Evolutionary conservation across 1,140 invertebrate species (phyloP), one percentile per base, ranked within the genome.

Genomic region (Brachionus rotundiformis): DNA sequence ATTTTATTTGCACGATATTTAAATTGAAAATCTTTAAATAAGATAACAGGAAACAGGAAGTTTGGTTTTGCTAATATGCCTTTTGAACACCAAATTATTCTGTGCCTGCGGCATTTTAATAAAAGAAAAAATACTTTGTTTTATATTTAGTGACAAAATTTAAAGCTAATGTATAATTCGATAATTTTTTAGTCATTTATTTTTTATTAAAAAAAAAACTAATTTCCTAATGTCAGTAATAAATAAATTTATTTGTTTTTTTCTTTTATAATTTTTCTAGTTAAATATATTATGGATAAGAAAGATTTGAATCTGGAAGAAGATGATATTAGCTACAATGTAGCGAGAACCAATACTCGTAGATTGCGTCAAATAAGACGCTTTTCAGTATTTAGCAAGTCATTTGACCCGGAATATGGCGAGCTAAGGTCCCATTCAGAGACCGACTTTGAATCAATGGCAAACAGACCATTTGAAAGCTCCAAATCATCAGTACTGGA

Each of bases 311-410:
- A 6, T 54, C 1, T 19, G 23, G 47, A 54, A 54, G 47, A 54
- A 54, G 3, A 8, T 8, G 47, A 54, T 5, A 23, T 54, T 54
- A 19, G 47, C 16, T 7, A 7, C 8, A 16, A 10, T 7, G 7
- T 23, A 19, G 16, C 19, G 19, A 71, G 29, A 71, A 71, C n/a
- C n/a, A n/a, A 71, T 16, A 71, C 5, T 36, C 29, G 16, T 5
- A 71, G 39, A 36, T n/a, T 71, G 8, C 33, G 29, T 71, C 65
- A 36, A 71, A 36, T 36, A 11, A 33, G 65, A 36, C 65, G 65
- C 16, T 33, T 33, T 71, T 71, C 65, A 71, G 65, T 71, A 7
- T 71, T 71, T 36, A 71, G 65, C 33, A 71, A 71, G 31, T 71
- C 65, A 36, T 71, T 36, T 71, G 65, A 71, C 16, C 65, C 65